phyloP scores from a whole-genome alignment of 2,113 vertebrate species.

The Hepsetus odoe region DNA sequence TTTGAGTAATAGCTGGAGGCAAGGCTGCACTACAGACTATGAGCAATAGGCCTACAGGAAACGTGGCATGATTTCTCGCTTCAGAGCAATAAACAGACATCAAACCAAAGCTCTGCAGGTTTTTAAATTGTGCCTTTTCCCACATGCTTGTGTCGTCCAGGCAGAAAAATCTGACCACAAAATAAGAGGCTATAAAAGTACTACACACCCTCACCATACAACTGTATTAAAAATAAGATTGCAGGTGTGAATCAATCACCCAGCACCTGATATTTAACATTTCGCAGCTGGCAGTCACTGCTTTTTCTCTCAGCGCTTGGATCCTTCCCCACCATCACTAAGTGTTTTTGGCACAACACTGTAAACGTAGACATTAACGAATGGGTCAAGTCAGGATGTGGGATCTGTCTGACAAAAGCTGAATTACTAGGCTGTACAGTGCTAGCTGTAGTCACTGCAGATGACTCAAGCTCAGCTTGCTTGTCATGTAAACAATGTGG shows the following conservation, averaged over 20 bases:
- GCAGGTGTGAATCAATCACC: slow-evolving; percentile 66
- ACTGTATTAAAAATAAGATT: slow-evolving; percentile 67
- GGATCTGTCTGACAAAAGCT: neutral
- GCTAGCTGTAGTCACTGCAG: neutral
- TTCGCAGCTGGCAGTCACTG: slow-evolving; percentile 54
- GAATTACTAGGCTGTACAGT: slow-evolving; percentile 5
- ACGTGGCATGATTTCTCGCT: slow-evolving; percentile 26
- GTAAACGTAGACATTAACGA: slow-evolving; percentile 7
- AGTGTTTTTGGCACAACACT: slow-evolving; percentile 43
- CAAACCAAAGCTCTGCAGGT: slow-evolving; percentile 51
- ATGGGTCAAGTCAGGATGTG: slow-evolving; percentile 25
- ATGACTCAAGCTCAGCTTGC: slow-evolving; percentile 11
- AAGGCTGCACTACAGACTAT: slow-evolving; percentile 23
- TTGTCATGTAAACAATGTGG: neutral
- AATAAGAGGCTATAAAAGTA: slow-evolving; percentile 71
- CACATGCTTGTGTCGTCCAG: slow-evolving; percentile 63
- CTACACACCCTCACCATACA: slow-evolving; percentile 55
- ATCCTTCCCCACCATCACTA: slow-evolving; percentile 5
- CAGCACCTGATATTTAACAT: slow-evolving; percentile 69
- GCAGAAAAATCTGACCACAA: slow-evolving; percentile 67
- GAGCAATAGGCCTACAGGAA: slow-evolving; percentile 36
- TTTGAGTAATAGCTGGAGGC: slow-evolving; percentile 42
- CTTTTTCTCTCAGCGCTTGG: slow-evolving; percentile 11
- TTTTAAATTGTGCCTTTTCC: slow-evolving; percentile 64
- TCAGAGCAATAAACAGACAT: slow-evolving; percentile 48